Evolutionary conservation across 2,113 vertebrate genomes (phyloP).

Genomic region (Perccottus glenii): DNA sequence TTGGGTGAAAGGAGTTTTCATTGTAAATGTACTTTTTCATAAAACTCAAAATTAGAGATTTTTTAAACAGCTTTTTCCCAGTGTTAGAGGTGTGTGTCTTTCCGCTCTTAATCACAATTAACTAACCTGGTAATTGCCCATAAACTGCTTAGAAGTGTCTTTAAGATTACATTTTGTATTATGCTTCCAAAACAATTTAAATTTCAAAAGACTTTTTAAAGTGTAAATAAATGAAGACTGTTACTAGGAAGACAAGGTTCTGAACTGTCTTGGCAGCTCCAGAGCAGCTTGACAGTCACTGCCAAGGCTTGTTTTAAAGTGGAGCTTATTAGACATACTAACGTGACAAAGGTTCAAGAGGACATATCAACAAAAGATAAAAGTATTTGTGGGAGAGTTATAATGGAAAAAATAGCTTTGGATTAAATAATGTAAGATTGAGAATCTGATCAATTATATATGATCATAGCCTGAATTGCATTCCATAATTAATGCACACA

Average conservation of each 20-base stretch:
- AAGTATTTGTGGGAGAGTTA: slow-evolving; percentile 63
- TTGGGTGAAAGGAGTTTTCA: no score
- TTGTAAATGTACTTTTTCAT: neutral
- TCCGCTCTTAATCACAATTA: neutral
- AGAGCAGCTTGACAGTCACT: slow-evolving; percentile 36
- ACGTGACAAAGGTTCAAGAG: slow-evolving; percentile 42
- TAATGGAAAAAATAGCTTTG: slow-evolving; percentile 71
- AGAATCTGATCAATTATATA: slow-evolving; percentile 78
- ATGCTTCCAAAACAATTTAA: slow-evolving; percentile 18
- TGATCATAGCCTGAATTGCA: slow-evolving; percentile 76
- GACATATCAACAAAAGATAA: slow-evolving; percentile 64
- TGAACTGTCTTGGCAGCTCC: slow-evolving; percentile 35
- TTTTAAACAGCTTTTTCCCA: no score
- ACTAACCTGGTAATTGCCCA: neutral
- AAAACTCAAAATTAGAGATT: neutral
- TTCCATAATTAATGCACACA: slow-evolving; percentile 77
- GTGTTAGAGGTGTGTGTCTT: no score
- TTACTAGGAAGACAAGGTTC: slow-evolving; percentile 17
- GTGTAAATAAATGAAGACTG: slow-evolving; percentile 12
- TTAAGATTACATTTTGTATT: slow-evolving; percentile 4
- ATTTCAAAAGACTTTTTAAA: slow-evolving; percentile 10
- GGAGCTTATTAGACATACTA: slow-evolving; percentile 22
- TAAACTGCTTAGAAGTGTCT: neutral
- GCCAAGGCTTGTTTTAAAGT: slow-evolving; percentile 37
- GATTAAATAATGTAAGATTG: slow-evolving; percentile 74